Conservation (phyloP, 2,797 vertebrate species). For the Arctocebus calabarensis region DNA sequence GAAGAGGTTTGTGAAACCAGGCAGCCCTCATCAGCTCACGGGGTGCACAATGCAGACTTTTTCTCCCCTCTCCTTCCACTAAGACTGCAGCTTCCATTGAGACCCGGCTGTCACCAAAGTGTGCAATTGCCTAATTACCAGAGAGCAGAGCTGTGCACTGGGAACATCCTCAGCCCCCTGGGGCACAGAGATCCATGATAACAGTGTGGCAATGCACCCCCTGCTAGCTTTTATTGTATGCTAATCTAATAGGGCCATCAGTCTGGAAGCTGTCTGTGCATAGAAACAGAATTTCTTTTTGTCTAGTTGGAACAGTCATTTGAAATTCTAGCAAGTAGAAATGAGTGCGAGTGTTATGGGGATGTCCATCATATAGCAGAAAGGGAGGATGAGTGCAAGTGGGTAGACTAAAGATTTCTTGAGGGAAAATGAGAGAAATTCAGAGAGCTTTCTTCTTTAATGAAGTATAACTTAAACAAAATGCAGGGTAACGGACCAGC, state of each 20-base stretch:
- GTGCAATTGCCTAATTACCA: slow-evolving; percentile 73
- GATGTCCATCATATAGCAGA: slow-evolving; percentile 16
- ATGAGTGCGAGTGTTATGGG: slow-evolving; percentile 63
- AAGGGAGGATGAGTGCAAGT: background rate
- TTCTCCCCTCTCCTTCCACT: background rate
- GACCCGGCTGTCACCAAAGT: slow-evolving; percentile 65
- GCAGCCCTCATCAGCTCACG: background rate
- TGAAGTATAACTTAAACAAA: slow-evolving; percentile 56
- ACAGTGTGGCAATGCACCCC: slow-evolving; percentile 63
- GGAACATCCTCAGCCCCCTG: slow-evolving; percentile 68
- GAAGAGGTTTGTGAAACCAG: background rate
- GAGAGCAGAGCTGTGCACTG: slow-evolving; percentile 53
- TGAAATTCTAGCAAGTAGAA: slow-evolving; percentile 73
- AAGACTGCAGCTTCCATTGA: slow-evolving; percentile 6
- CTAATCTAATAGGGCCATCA: slow-evolving; percentile 83
- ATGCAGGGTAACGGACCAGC: background rate
- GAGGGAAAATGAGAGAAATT: slow-evolving; percentile 11
- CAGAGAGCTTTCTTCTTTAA: slow-evolving; percentile 36
- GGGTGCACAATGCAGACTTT: background rate
- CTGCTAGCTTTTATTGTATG: slow-evolving; percentile 83
- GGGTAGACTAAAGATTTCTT: slow-evolving; percentile 38
- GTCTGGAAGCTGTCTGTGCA: slow-evolving; percentile 76
- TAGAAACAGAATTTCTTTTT: slow-evolving; percentile 77
- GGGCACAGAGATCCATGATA: slow-evolving; percentile 76
- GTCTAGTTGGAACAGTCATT: slow-evolving; percentile 75